phyloP scores from a whole-genome alignment of 2,797 vertebrate species.

The Falco concolor region DNA sequence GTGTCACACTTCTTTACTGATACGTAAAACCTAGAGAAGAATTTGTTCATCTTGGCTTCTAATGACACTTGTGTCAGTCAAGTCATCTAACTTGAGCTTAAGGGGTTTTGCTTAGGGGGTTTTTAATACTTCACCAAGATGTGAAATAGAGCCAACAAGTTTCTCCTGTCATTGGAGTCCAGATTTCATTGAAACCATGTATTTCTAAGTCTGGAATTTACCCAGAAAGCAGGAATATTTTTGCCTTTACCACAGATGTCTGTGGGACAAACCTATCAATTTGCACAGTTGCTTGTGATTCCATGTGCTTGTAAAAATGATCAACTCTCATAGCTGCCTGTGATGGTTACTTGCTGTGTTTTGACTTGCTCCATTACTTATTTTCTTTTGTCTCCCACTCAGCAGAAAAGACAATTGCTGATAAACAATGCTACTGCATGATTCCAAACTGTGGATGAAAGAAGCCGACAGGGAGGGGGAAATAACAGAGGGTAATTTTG shows the following conservation, averaged over 20 bases:
- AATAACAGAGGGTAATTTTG: not conserved
- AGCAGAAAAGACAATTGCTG: slow-evolving; percentile 21
- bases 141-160: not conserved
- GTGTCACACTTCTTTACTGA: not conserved
- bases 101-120: not conserved
- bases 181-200: not conserved
- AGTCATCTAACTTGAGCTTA: not conserved
- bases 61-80: not conserved
- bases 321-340: not conserved
- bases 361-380: not conserved
- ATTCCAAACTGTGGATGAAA: not conserved
- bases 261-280: not conserved
- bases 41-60: not conserved
- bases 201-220: not conserved
- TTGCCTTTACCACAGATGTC: not conserved
- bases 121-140: not conserved
- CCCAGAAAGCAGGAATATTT: not conserved
- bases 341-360: not conserved
- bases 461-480: not conserved
- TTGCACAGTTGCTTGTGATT: not conserved
- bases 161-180: not conserved
- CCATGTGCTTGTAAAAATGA: not conserved
- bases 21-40: not conserved
- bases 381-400: not conserved
- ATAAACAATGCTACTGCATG: slow-evolving; percentile 1